Base-by-base conservation (phyloP, 2,113 vertebrate species). In the Syngnathus scovelli region DNA sequence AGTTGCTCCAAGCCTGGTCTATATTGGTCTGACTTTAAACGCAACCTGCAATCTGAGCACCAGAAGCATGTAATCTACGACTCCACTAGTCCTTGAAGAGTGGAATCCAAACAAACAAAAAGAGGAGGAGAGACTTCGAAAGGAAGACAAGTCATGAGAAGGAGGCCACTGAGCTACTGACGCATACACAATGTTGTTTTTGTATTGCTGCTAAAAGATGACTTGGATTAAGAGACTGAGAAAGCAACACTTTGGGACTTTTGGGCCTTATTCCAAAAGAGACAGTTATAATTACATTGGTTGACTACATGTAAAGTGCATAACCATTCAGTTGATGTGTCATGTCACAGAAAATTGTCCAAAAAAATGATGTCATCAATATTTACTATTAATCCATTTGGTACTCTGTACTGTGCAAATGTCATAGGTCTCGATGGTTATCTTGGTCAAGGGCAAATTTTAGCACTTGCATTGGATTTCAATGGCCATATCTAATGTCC, bases 31-130 rank as follows among this genome's bases (percentile, higher is more conserved):
- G 27, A 66, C 68, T 79, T 83, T 87, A 88, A 89, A 84, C 68
- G 85, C 74, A 88, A 77, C 82, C 83, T 80, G 71, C 79, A 70
- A 76, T 75, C 69, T 74, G 70, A 86, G 67, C 4, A 41, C 67
- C 67, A 11, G 61, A 61, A 82, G 79, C 85, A 61, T 89, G 86
- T 79, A 82, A 88, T 87, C 84, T 79, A 38, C 49, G 52, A 72
- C 59, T 75, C 9, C 73, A 13, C 71, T 44, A 71, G 67, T 71
- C 51, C 59, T 65, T 61, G 59, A 73, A 82, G 78, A 81, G 91
- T 93, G 89, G 10, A 88, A 86, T 68, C 83, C 88, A 93, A 85
- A 78, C 81, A 82, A 78, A 70, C 19, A 70, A 36, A 71, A 44
- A 37, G 33, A 49, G 56, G 58, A 61, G 41, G 21, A 49, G 12